These are phyloP conservation scores for Vimba vimba DNA, from an alignment of 2,113 vertebrate genomes.

Conservation along the genomic window DNA sequence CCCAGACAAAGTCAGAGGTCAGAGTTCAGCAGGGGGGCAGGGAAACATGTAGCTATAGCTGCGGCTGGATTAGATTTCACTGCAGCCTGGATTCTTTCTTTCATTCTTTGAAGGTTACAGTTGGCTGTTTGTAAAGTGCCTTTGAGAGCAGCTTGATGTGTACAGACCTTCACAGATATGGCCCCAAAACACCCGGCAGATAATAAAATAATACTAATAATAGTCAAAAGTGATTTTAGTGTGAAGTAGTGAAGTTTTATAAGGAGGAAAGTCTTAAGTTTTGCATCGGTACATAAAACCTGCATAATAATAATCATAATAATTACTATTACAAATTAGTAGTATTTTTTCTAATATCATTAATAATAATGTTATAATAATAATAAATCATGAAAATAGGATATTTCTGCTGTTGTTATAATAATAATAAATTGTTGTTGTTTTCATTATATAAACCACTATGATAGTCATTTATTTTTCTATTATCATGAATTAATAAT, in stretches of 20 bases:
- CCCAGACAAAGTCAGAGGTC: conserved; percentile 79
- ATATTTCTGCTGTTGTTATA: too few species aligned
- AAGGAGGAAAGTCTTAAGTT: not conserved
- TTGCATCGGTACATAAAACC: not conserved
- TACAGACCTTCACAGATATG: conserved; percentile 4
- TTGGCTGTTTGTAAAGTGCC: conserved; percentile 43
- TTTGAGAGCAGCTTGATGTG: conserved; percentile 8
- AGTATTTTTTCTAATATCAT: too few species aligned
- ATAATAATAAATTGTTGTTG: not conserved
- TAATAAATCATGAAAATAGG: too few species aligned
- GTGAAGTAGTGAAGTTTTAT: not conserved
- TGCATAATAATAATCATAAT: not conserved
- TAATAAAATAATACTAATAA: not conserved
- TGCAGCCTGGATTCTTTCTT: conserved; percentile 42
- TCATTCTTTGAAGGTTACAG: conserved; percentile 58
- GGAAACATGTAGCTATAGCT: conserved; percentile 67
- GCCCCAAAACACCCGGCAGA: not conserved
- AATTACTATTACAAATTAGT: not conserved
- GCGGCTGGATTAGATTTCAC: conserved; percentile 70
- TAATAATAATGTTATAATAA: too few species aligned
- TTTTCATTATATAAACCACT: not conserved
- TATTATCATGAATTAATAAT: not conserved
- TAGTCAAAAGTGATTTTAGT: not conserved
- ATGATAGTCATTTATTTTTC: not conserved
- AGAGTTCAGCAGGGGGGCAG: conserved; percentile 75